phyloP scores from a whole-genome alignment of 2,113 vertebrate species.

The Martes martes region DNA sequence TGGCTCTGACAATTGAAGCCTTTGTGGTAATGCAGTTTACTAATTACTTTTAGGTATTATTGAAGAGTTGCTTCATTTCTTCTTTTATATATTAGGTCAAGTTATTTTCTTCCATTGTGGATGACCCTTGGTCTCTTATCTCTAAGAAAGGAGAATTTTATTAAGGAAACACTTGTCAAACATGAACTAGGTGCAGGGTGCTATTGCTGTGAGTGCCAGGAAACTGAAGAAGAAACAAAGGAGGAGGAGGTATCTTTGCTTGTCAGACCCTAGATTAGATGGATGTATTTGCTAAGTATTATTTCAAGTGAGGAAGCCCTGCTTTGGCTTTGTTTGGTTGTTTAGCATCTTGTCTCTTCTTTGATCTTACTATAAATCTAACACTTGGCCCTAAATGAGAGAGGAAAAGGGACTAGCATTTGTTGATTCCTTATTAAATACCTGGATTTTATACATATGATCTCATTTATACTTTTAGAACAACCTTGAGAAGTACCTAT shows the following conservation, averaged over 20 bases:
- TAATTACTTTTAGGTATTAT: not conserved
- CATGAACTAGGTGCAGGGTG: not conserved
- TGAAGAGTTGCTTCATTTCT: not conserved
- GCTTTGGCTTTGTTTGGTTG: not conserved
- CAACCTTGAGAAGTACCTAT: not conserved
- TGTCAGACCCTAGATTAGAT: not conserved
- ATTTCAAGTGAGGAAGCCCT: not conserved
- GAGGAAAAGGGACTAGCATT: not conserved
- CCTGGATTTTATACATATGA: not conserved
- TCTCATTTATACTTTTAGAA: conserved; percentile 36
- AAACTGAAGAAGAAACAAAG: not conserved
- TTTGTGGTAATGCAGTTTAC: not conserved
- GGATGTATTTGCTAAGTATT: not conserved
- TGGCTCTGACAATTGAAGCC: not conserved
- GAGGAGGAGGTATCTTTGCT: not conserved
- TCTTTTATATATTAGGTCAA: not conserved
- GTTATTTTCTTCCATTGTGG: not conserved
- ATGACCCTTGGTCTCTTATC: not conserved
- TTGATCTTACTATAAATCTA: not conserved
- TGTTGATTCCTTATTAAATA: conserved; percentile 17
- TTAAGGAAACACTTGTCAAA: not conserved
- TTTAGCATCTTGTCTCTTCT: not conserved
- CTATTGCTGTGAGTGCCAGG: not conserved
- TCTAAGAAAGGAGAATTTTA: not conserved
- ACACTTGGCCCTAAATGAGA: conserved; percentile 23